phyloP scores from a whole-genome alignment of 92 coral and sea anemone genomes.

The Blastomussa wellsi region DNA sequence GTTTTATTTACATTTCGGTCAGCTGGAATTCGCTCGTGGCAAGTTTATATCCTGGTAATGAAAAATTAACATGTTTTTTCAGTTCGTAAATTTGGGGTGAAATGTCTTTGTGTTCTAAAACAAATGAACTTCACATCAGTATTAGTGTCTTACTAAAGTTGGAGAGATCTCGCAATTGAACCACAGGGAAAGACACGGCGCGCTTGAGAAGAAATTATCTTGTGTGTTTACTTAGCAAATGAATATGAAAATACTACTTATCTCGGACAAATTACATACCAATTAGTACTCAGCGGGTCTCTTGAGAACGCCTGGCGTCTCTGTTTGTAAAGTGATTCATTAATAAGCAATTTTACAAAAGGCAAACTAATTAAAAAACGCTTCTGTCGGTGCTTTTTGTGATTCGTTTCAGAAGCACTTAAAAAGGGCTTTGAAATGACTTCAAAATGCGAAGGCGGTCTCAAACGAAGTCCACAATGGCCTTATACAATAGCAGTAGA shows the following conservation, averaged over 20 bases:
- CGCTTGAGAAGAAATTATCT: slow-evolving; percentile 39
- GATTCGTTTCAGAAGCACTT: slow-evolving; percentile 28
- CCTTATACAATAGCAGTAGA: neutral
- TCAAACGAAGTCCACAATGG: neutral
- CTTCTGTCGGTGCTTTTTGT: slow-evolving; percentile 41
- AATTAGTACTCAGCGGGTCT: slow-evolving; percentile 88
- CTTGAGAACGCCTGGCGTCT: slow-evolving; percentile 49
- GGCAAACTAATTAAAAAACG: slow-evolving; percentile 55
- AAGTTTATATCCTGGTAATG: slow-evolving; percentile 32
- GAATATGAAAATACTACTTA: slow-evolving; percentile 54
- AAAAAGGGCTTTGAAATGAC: slow-evolving; percentile 13
- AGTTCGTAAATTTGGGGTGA: slow-evolving; percentile 39
- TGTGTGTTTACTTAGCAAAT: slow-evolving; percentile 47
- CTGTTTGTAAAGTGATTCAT: slow-evolving; percentile 65
- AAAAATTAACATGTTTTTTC: slow-evolving; percentile 36
- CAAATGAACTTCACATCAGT: slow-evolving; percentile 1
- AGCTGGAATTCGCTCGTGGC: slow-evolving; percentile 67
- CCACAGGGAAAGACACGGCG: neutral
- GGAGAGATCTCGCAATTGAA: neutral
- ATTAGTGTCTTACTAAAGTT: neutral
- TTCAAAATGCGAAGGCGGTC: slow-evolving; percentile 38
- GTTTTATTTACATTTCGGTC: slow-evolving; percentile 54
- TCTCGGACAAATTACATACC: slow-evolving; percentile 85
- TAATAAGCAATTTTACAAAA: slow-evolving; percentile 69
- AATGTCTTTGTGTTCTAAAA: slow-evolving; percentile 19